Conservation (phyloP, 2,113 vertebrate genomes). For the Vidua chalybeata region DNA sequence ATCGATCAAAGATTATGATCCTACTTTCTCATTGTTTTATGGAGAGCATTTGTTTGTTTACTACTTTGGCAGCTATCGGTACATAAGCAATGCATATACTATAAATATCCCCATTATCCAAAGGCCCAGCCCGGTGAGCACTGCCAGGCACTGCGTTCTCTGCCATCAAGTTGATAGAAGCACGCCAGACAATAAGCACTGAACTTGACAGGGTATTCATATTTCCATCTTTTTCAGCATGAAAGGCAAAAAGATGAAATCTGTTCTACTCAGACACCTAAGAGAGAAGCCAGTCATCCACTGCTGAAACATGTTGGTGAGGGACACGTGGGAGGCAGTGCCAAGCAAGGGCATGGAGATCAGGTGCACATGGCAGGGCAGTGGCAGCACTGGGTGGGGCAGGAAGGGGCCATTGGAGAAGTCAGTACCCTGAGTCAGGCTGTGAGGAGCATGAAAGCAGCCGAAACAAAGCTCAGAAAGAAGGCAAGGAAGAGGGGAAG, state of each 20-base stretch:
- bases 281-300: neutral
- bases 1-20: slow-evolving; percentile 64
- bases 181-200: neutral
- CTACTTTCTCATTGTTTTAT: slow-evolving; percentile 61
- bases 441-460: neutral
- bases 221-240: neutral
- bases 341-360: neutral
- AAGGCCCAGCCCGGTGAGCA: neutral
- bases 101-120: slow-evolving; percentile 48
- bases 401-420: neutral
- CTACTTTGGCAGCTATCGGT: slow-evolving; percentile 43
- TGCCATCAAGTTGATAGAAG: slow-evolving; percentile 31
- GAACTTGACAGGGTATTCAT: neutral
- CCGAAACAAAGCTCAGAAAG: neutral
- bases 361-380: fast-evolving
- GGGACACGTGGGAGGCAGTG: neutral
- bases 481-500: neutral
- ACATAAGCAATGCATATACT: slow-evolving; percentile 29
- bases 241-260: neutral
- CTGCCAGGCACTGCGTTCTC: neutral
- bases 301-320: neutral
- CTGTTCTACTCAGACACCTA: neutral
- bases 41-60: slow-evolving; percentile 66
- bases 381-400: neutral
- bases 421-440: neutral